These are phyloP conservation scores for Pteria penguin DNA, from an alignment of 2,888 invertebrate species.

Conservation along the genomic window DNA sequence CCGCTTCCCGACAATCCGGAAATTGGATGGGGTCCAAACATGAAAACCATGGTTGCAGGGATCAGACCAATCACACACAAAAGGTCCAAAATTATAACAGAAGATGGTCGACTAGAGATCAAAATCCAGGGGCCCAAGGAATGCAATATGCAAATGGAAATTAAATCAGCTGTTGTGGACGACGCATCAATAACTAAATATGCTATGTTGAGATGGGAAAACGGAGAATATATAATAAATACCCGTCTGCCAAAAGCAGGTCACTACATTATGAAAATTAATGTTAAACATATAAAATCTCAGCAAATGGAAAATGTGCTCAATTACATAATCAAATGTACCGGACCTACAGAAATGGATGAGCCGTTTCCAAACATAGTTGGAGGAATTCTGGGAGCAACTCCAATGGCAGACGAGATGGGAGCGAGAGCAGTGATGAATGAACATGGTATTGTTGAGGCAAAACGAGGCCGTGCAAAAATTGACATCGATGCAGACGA, in stretches of 20 bases:
- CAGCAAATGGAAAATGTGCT: slow-evolving; percentile 67
- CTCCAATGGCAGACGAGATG: slow-evolving; percentile 51
- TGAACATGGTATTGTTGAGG: slow-evolving; percentile 52
- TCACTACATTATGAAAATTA: slow-evolving; percentile 68
- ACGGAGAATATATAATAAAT: slow-evolving; percentile 59
- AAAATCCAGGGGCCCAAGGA: slow-evolving; percentile 55
- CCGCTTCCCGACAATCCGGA: slow-evolving; percentile 70
- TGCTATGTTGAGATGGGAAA: slow-evolving; percentile 56
- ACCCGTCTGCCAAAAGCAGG: slow-evolving; percentile 67
- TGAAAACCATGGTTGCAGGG: slow-evolving; percentile 57
- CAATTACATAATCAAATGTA: slow-evolving; percentile 67
- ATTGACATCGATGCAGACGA: slow-evolving; percentile 54
- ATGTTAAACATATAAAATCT: slow-evolving; percentile 51
- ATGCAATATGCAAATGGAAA: slow-evolving; percentile 58
- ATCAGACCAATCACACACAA: slow-evolving; percentile 64
- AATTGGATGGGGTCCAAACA: slow-evolving; percentile 72
- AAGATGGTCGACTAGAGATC: slow-evolving; percentile 67
- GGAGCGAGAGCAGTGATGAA: slow-evolving; percentile 57
- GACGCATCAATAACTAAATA: slow-evolving; percentile 62
- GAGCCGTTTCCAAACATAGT: slow-evolving; percentile 63
- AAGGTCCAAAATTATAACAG: slow-evolving; percentile 58
- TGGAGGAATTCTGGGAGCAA: slow-evolving; percentile 51
- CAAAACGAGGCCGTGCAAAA: slow-evolving; percentile 53
- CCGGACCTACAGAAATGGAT: slow-evolving; percentile 19
- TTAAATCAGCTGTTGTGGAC: slow-evolving; percentile 61